Evolutionary conservation across 2,113 vertebrate species (phyloP), one percentile per base, ranked within the genome.

Genomic region (Varanus komodoensis): DNA sequence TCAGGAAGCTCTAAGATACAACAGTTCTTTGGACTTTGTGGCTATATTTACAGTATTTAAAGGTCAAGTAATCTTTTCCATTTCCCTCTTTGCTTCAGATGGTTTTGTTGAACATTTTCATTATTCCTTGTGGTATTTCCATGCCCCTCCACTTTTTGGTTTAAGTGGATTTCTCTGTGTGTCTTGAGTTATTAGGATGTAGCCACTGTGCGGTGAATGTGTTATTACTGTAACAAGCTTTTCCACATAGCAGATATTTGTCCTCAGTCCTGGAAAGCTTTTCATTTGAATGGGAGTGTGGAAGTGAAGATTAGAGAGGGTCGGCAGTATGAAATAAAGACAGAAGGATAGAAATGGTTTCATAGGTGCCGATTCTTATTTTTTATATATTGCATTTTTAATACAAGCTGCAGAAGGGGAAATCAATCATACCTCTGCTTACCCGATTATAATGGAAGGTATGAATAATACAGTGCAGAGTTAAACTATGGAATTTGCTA

Each of bases 21-120:
- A 82, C 87, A 50, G 25, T 93, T 94, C 92, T 86, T 92, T 90
- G 69, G 89, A 82, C 87, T 89, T 54, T 89, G 81, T 91, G 92
- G 93, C 89, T 92, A 64, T 93, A 92, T 94, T 95, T 95, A 95
- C 85, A 86, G 93, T 89, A 96, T 95, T 95, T 95, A 96, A 95
- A 96, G 93, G 94, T 95, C 95, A 96, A 94, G 91, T 91, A 95
- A 94, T 95, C 89, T 93, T 95, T 88, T 87, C 68, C 81, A 86
- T 92, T 93, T 94, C 90, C 68, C 88, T 81, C 78, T 89, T 91
- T 95, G 90, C 91, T 93, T 92, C 91, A 83, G 73, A 84, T 86
- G 78, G n/a, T 90, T 91, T 89, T 94, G 89, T 78, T 82, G 80
- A 95, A 94, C 74, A 54, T 87, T 95, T 90, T 94, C 86, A 92